phyloP scores from a whole-genome alignment of 1,140 invertebrate genomes.

The Drosophila ogumai region DNA sequence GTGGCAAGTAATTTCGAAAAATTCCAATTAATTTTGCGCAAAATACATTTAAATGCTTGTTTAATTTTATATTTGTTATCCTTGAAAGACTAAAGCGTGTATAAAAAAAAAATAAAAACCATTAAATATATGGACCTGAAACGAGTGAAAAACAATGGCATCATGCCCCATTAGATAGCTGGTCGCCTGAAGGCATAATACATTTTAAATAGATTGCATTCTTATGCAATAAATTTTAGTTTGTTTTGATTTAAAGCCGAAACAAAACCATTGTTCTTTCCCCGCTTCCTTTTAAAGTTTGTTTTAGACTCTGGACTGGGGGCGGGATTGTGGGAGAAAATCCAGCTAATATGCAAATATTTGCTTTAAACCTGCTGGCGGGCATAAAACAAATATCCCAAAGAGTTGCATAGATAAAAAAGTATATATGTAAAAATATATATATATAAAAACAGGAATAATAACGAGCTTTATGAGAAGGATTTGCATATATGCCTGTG shows the following conservation, averaged over 20 bases:
- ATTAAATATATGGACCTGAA: conserved; percentile 23
- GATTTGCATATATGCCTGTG: conserved; percentile 34
- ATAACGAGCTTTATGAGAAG: conserved; percentile 49
- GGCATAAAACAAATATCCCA: conserved; percentile 41
- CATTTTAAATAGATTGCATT: conserved; percentile 38
- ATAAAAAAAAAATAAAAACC: not conserved
- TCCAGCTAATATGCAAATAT: conserved; percentile 52
- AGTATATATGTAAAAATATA: conserved; percentile 7
- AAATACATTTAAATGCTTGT: not conserved
- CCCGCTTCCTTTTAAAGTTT: conserved; percentile 11
- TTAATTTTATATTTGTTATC: not conserved
- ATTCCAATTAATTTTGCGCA: not conserved
- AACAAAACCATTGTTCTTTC: conserved; percentile 1
- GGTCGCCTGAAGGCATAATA: conserved; percentile 6
- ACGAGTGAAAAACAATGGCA: conserved; percentile 15
- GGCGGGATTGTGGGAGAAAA: conserved; percentile 3
- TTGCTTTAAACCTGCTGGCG: conserved; percentile 47
- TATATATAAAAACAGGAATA: conserved; percentile 39
- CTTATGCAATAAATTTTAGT: conserved; percentile 33
- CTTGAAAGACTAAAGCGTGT: not conserved
- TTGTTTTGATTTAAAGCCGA: conserved; percentile 29
- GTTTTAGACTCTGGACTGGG: not conserved
- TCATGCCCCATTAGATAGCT: conserved; percentile 21
- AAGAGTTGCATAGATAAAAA: conserved; percentile 42
- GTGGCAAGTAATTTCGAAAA: not conserved